These are phyloP conservation scores for Hydraecia micacea DNA, from an alignment of 2,888 invertebrate genomes.

Conservation along the genomic window DNA sequence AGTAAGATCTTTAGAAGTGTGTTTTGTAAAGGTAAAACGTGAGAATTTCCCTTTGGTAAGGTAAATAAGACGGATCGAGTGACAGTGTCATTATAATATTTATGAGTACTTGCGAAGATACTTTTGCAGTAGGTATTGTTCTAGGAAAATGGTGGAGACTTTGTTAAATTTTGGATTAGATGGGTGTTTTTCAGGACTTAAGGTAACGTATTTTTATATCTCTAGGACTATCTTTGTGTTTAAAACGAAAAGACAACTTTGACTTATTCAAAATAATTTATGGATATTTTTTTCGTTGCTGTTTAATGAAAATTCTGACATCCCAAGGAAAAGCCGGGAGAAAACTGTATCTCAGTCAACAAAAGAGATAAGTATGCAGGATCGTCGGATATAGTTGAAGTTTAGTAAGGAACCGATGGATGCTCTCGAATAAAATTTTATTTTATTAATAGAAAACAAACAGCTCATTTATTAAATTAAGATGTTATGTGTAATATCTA, in stretches of 20 bases:
- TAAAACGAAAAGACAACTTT: not conserved
- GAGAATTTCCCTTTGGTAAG: constrained; percentile 54
- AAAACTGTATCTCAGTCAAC: too few relatives aligned
- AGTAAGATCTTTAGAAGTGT: constrained; percentile 28
- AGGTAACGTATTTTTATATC: not conserved
- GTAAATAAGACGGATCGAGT: constrained; percentile 52
- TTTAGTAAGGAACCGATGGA: too few relatives aligned
- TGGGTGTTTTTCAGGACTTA: not conserved
- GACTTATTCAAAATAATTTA: not conserved
- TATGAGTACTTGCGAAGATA: constrained; percentile 49
- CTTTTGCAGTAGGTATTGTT: constrained; percentile 25
- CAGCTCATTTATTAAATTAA: too few relatives aligned
- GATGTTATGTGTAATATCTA: too few relatives aligned
- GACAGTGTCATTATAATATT: constrained; percentile 54
- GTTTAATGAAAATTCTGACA: not conserved
- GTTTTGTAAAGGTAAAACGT: constrained; percentile 39
- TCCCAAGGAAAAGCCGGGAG: not conserved
- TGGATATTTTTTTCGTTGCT: not conserved
- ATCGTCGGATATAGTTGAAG: too few relatives aligned
- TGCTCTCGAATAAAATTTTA: too few relatives aligned
- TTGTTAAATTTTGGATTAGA: not conserved
- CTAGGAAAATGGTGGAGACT: constrained; percentile 3
- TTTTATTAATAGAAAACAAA: too few relatives aligned
- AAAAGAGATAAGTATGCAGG: too few relatives aligned
- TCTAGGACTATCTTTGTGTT: not conserved